Base-by-base conservation (phyloP, 2,888 invertebrate species). In the Sphecodes monilicornis region DNA sequence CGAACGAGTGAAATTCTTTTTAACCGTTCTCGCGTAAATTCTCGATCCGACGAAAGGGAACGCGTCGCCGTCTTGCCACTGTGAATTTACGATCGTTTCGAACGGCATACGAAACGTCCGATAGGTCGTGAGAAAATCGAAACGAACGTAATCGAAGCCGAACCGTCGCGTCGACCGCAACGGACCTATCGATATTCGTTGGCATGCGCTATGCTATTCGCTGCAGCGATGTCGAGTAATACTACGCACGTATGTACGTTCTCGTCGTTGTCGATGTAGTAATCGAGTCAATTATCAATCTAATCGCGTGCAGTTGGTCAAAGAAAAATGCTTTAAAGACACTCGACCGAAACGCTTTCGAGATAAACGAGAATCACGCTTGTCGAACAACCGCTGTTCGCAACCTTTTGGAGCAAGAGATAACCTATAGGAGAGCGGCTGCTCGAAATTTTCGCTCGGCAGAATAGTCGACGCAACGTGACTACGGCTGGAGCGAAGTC, bases 391-490 rank as follows among this genome's bases (percentile, higher is more conserved):
- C 29, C 29, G 29, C 13, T 50, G 8, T 69, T 50, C 43, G 1
- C 26, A 39, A 70, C 3, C 29, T 60, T 29, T 29, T 1, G 29
- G 1, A 29, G 13, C 32, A 16, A 11, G 22, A 54, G 2, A 29
- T 84, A 84, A 84, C 84, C 84, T 84, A 36, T 60, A 64, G 29
- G 29, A 22, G 50, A 6, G 22, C 73, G 22, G 64, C 16, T 8
- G 18, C 5, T 4, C n/a, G 4, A 54, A 39, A 32, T 80, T 36
- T 43, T 32, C 13, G 22, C 10, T 66, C 26, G 57, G 16, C 36
- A 22, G 18, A 41, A 50, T 80, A 22, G 29, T 66, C 10, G 64
- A 36, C 29, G 64, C 32, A 66, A 66, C 64, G 64, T 66, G 64
- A 50, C 10, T 13, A 8, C 41, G 16, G 13, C 16, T 46, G 32